Evolutionary conservation across 2,113 vertebrate genomes (phyloP).

Genomic region (Zapus hudsonius): DNA sequence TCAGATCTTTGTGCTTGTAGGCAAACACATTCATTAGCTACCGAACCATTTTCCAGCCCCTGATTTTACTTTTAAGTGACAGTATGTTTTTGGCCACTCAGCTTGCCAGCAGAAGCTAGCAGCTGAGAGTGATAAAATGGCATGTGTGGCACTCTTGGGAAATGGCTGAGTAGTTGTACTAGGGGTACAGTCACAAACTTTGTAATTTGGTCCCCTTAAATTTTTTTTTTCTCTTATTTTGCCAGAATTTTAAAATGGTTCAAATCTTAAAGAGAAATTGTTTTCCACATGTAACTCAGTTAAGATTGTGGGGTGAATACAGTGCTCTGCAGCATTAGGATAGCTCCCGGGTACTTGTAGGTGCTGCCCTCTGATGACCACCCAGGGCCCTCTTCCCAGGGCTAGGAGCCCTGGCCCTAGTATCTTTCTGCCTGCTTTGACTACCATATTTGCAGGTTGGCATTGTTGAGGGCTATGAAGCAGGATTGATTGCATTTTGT

Average conservation of each 20-base stretch:
- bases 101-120: conserved; percentile 10
- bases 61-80: background rate
- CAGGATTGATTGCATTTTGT: background rate
- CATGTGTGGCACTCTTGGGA: background rate
- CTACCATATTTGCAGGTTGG: background rate
- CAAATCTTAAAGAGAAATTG: background rate
- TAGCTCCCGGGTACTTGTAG: background rate
- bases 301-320: background rate
- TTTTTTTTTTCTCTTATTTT: background rate
- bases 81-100: background rate
- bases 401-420: background rate
- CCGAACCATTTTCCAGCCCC: too few relatives aligned
- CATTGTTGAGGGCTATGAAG: conserved; percentile 8
- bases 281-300: background rate
- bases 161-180: background rate
- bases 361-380: background rate
- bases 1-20: too few relatives aligned
- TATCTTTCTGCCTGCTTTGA: conserved; percentile 59
- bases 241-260: conserved; percentile 12
- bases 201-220: background rate
- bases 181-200: background rate
- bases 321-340: background rate
- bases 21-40: too few relatives aligned
- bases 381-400: background rate
- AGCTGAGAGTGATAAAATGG: background rate